Percentiles rank a stretch among this genome's conserved stretches.
phyloP scores from a whole-genome alignment of 2,797 vertebrate genomes.

The Acestrorhynchus altus region DNA sequence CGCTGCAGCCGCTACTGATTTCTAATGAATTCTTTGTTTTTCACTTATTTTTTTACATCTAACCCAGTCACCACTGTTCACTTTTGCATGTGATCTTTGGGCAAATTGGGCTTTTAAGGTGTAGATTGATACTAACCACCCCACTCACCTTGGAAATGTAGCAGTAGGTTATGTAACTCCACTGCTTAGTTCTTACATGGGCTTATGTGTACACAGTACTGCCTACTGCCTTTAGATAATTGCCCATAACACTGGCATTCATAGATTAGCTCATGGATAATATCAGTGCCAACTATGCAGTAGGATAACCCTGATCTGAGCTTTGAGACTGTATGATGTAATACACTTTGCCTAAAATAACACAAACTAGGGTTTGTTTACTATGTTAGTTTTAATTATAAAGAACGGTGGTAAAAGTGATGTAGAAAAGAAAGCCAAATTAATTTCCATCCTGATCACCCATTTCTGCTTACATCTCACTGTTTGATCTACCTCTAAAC shows the following conservation, averaged over 20 bases:
- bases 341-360: no score
- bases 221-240: constrained; percentile 1
- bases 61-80: constrained; percentile 55
- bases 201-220: background rate
- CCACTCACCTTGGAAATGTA: constrained; percentile 21
- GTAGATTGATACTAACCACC: constrained; percentile 34
- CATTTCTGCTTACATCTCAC: background rate
- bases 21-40: constrained; percentile 51
- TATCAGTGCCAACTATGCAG: background rate
- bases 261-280: background rate
- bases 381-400: no score
- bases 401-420: no score
- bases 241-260: background rate
- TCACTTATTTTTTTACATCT: constrained; percentile 54
- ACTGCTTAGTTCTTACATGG: background rate
- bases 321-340: no score
- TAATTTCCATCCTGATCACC: no score
- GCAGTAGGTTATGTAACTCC: background rate
- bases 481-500: no score
- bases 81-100: constrained; percentile 77
- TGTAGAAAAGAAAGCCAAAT: no score
- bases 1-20: constrained; percentile 55
- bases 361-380: no score
- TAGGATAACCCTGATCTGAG: no score
- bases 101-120: constrained; percentile 51